Evolutionary conservation across 2,888 invertebrate genomes (phyloP).

Genomic region (Luffia ferchaultella): DNA sequence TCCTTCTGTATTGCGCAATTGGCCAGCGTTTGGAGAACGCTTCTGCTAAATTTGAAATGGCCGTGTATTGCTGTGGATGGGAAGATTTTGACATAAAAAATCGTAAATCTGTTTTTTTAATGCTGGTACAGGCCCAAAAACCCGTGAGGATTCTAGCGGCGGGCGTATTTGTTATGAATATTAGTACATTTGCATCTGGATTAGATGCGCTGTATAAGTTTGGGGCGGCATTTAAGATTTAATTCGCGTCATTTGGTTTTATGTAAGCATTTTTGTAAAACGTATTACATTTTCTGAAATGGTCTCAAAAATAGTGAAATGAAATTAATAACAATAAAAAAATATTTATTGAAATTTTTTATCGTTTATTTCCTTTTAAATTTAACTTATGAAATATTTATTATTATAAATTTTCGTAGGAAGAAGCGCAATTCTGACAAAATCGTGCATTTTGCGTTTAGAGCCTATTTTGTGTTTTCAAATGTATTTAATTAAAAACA

Average conservation of each 20-base stretch:
- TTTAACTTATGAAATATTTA: no score
- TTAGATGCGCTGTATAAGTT: conserved; percentile 29
- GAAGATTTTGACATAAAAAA: conserved; percentile 22
- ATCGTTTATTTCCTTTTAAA: no score
- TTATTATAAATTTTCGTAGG: no score
- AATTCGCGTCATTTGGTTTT: conserved; percentile 4
- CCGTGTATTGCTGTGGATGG: conserved; percentile 29
- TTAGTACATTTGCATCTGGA: conserved; percentile 24
- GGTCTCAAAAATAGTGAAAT: background rate
- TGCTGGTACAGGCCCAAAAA: conserved; percentile 25
- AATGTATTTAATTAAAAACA: no score
- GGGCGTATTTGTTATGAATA: conserved; percentile 23
- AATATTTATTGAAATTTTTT: background rate
- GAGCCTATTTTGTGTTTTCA: no score
- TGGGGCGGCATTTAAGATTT: conserved; percentile 24
- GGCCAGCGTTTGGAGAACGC: conserved; percentile 28
- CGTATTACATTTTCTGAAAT: background rate
- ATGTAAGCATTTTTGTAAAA: background rate
- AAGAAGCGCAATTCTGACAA: no score
- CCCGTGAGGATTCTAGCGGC: conserved; percentile 24
- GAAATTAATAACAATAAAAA: background rate
- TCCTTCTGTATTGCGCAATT: conserved; percentile 22
- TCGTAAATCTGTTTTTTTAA: conserved; percentile 21
- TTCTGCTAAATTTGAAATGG: conserved; percentile 24
- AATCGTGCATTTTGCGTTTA: no score